A percentile compares a stretch with the other conserved stretches of the same genome.
Evolutionary conservation across 2,113 vertebrate species (phyloP).

Genomic region (Psettodes erumei): DNA sequence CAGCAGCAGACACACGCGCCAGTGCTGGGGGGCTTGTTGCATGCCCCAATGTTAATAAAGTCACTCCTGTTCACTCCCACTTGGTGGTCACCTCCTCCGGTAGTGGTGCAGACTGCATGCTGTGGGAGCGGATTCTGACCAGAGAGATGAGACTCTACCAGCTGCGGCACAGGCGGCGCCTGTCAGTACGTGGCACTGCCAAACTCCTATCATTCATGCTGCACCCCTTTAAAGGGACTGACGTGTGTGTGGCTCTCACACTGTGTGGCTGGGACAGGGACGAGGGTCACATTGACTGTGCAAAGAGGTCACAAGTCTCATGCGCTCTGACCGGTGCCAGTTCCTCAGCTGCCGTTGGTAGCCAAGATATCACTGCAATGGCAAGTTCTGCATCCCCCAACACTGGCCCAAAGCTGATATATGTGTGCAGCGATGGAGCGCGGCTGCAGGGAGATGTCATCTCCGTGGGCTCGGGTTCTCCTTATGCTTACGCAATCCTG

Average conservation of each 20-base stretch:
- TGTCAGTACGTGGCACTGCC: slow-evolving; percentile 83
- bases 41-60: slow-evolving; percentile 82
- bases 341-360: slow-evolving; percentile 7
- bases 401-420: slow-evolving; percentile 83
- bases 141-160: slow-evolving; percentile 85
- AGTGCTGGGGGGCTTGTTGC: slow-evolving; percentile 83
- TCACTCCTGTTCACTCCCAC: slow-evolving; percentile 85
- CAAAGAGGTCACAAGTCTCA: slow-evolving; percentile 8
- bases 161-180: slow-evolving; percentile 77
- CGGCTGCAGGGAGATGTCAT: slow-evolving; percentile 82
- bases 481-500: slow-evolving; percentile 87
- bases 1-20: slow-evolving; percentile 87
- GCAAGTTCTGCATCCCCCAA: slow-evolving; percentile 5
- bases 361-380: slow-evolving; percentile 5
- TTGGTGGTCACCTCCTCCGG: slow-evolving; percentile 87
- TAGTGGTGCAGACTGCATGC: slow-evolving; percentile 85
- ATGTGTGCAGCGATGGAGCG: slow-evolving; percentile 88
- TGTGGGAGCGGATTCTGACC: slow-evolving; percentile 83
- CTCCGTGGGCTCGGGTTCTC: slow-evolving; percentile 90
- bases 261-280: slow-evolving; percentile 86
- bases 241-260: slow-evolving; percentile 87
- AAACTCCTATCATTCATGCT: slow-evolving; percentile 85
- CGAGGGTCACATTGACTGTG: background rate
- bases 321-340: slow-evolving; percentile 1
- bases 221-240: slow-evolving; percentile 84